A percentile compares a stretch with the other conserved stretches of the same genome.
Conservation (phyloP, 2,888 invertebrate genomes). For the Trilocha varians region DNA sequence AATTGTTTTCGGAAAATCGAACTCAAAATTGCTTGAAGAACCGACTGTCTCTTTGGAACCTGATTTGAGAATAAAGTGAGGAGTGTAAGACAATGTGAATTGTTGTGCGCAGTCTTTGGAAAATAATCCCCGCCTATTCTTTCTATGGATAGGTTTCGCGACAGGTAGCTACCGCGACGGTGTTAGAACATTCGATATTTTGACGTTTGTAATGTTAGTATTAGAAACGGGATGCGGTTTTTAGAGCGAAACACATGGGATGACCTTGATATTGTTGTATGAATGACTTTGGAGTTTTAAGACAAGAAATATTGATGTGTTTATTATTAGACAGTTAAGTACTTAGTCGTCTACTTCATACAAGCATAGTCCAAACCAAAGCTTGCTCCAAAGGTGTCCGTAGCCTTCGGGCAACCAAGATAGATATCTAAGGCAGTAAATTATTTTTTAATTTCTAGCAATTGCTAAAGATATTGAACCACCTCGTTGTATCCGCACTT, state of each 20-base stretch:
- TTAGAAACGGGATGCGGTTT: neutral
- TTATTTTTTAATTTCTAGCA: too few relatives aligned
- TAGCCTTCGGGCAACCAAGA: too few relatives aligned
- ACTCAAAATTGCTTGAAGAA: neutral
- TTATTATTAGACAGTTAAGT: too few relatives aligned
- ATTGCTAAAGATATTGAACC: too few relatives aligned
- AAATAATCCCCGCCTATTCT: constrained; percentile 56
- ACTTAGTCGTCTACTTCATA: too few relatives aligned
- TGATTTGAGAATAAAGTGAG: constrained; percentile 51
- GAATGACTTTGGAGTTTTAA: too few relatives aligned
- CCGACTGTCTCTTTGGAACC: constrained; percentile 35
- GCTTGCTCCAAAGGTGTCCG: too few relatives aligned
- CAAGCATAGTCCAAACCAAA: too few relatives aligned
- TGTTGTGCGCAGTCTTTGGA: constrained; percentile 59
- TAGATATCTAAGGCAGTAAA: too few relatives aligned
- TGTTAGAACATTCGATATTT: neutral
- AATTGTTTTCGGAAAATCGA: neutral
- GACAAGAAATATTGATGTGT: too few relatives aligned
- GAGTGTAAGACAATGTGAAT: constrained; percentile 43
- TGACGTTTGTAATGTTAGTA: neutral
- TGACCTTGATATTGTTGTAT: neutral
- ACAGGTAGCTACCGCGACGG: constrained; percentile 21
- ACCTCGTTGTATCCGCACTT: too few relatives aligned
- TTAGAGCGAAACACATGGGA: neutral
- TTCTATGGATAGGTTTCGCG: constrained; percentile 5